Base-by-base conservation (phyloP, 2,113 vertebrate species). In the Solea senegalensis region DNA sequence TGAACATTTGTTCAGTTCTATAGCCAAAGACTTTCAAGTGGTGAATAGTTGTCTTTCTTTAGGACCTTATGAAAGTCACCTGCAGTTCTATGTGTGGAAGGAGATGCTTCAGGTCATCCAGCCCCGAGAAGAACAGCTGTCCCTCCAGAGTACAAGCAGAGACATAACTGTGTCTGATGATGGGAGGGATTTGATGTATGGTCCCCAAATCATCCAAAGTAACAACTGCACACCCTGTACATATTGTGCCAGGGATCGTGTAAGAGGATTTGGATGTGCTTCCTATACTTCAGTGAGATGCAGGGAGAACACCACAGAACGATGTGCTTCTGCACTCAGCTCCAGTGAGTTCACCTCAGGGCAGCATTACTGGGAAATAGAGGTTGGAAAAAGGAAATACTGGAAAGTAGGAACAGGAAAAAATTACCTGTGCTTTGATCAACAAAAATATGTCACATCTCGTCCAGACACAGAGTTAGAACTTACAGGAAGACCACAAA, bases 21-120 rank as follows among this genome's bases (percentile, higher is more conserved):
- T 45, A 44, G 57, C 55, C 1, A 8, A 16, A 1, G 9, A 56
- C 6, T 68, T 86, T 2, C 3, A 51, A 10, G 81, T 89, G 63
- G 69, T 72, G 11, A 59, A 55, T 0, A 14, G 34, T 8, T 73
- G 70, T 44, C 41, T 90, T 3, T 75, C 63, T 13, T 10, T 91
- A 48, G 84, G 76, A 2, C 88, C 84, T 0, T 77, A 80, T 58
- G 86, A 90, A 57, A 90, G 85, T 49, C 87, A 90, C 70, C 67
- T 90, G 61, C 72, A 86, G 82, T 88, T 87, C 71, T 90, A 89
- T 16, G 27, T 90, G 52, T 90, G 90, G 90, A 91, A 90, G 63
- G 82, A 89, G 80, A 88, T 92, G 88, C 81, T 86, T 21, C 72
- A 80, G 69, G 51, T 83, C 43, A 57, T 92, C 54, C 63, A 82